phyloP scores from a whole-genome alignment of 2,113 vertebrate genomes.

The Galemys pyrenaicus region DNA sequence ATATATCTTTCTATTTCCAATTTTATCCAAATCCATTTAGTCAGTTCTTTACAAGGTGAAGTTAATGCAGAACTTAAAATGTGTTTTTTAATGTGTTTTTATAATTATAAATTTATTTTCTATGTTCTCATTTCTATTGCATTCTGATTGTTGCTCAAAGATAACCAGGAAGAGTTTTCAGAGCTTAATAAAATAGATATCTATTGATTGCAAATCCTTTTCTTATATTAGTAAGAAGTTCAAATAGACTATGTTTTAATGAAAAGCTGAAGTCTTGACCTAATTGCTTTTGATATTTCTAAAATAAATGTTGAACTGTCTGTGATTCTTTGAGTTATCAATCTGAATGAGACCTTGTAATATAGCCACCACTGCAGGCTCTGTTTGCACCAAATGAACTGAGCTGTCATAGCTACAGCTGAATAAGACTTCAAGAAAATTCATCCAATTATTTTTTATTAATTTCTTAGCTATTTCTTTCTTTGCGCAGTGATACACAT shows the following conservation, averaged over 20 bases:
- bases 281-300: slow-evolving; percentile 72
- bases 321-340: slow-evolving; percentile 61
- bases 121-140: not conserved
- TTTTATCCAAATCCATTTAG: not conserved
- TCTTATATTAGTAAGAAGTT: not conserved
- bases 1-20: not conserved
- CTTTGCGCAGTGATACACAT: not conserved
- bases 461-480: slow-evolving; percentile 4
- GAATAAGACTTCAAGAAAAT: slow-evolving; percentile 47
- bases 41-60: not conserved
- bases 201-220: not conserved
- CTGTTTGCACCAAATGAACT: slow-evolving; percentile 31
- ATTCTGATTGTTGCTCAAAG: not conserved
- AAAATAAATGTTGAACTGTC: slow-evolving; percentile 74
- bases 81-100: not conserved
- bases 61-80: not conserved
- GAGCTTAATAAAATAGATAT: slow-evolving; percentile 37
- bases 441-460: slow-evolving; percentile 55
- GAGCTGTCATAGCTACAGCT: slow-evolving; percentile 17
- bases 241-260: slow-evolving; percentile 59
- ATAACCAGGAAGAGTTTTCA: not conserved
- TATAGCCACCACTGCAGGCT: slow-evolving; percentile 15
- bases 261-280: slow-evolving; percentile 55
- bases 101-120: not conserved
- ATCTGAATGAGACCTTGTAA: slow-evolving; percentile 49